phyloP scores from a whole-genome alignment of 1,140 invertebrate genomes.

The Bradysia coprophila region DNA sequence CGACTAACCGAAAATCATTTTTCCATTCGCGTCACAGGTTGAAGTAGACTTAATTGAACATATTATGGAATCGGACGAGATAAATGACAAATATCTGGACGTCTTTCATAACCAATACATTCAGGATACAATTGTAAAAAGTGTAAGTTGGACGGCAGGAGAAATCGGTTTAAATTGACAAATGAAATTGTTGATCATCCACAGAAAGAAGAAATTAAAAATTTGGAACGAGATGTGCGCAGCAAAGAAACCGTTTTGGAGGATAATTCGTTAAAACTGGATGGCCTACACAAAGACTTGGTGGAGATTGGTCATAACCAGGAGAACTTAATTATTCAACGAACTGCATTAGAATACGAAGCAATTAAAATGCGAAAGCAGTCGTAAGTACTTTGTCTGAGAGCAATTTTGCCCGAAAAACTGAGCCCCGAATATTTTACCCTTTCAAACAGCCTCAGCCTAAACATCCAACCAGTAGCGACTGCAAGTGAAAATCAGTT shows the following conservation, averaged over 20 bases:
- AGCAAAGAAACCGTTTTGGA: conserved; percentile 20
- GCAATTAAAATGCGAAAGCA: conserved; percentile 26
- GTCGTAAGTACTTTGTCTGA: conserved; percentile 13
- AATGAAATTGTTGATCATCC: neutral
- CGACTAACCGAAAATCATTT: no score
- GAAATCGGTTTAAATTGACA: no score
- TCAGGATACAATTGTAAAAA: conserved; percentile 19
- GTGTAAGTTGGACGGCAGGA: conserved; percentile 11
- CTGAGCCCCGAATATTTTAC: no score
- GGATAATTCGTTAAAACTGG: conserved; percentile 25
- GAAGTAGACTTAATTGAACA: no score
- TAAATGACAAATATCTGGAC: conserved; percentile 7
- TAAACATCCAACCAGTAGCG: neutral
- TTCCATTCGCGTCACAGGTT: no score
- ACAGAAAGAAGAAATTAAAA: conserved; percentile 20
- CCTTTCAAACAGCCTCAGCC: conserved; percentile 5
- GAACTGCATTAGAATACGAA: conserved; percentile 22
- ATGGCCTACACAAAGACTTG: conserved; percentile 31
- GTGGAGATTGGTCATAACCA: conserved; percentile 41
- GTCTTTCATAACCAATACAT: conserved; percentile 17
- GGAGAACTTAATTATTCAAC: conserved; percentile 26
- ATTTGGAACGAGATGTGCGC: conserved; percentile 17
- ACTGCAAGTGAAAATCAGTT: conserved; percentile 11
- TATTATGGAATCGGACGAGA: no score
- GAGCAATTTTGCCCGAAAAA: neutral